Evolutionary conservation across 1,140 invertebrate genomes (phyloP), one percentile per base, ranked within the genome.

Genomic region (Palaemon carinicauda): DNA sequence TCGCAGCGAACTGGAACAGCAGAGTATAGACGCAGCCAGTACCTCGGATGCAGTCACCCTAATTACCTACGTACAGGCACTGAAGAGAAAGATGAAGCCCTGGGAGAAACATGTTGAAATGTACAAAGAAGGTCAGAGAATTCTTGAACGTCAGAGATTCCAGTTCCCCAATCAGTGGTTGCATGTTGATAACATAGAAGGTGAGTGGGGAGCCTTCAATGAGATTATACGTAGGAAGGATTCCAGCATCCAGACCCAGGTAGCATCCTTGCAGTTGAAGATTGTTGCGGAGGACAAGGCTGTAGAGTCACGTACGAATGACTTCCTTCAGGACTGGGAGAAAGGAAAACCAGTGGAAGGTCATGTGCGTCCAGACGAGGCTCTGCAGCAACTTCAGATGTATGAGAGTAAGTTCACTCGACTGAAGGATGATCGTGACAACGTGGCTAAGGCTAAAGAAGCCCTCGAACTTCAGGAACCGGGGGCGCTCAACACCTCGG

Each of bases 191-290:
- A 99, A 99, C 91, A 97, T 99, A 89, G 98, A 99, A 92, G 98
- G 98, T 1, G 99, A 99, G 94, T 99, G 99, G 99, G 96, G 96
- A 78, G 98, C 99, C 0, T 99, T 99, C 90, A 98, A 97, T 91
- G 98, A 99, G 92, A 99, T 99, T 78, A 98, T 99, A 90, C 97
- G 98, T 90, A 94, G 98, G 31, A 99, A 99, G 92, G 98, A 99
- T 91, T 96, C 96, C 0, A 97, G 97, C 65, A 99, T 99, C 90
- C 98, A 99, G 92, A 97, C 96, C 4, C 98, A 99, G 92, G 96
- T 98, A 24, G 97, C 97, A 7, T 98, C 97, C 82, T 93, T 99
- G n/a, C 98, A 99, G 92, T 96, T 98, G 92, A 99, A 99, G 92
- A 99, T 99, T 89, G 96, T 99, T n/a, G 96, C 97, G 14, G 99